Evolutionary conservation across 2,888 invertebrate species (phyloP), one percentile per base, ranked within the genome.

Genomic region (Cantharis rustica): DNA sequence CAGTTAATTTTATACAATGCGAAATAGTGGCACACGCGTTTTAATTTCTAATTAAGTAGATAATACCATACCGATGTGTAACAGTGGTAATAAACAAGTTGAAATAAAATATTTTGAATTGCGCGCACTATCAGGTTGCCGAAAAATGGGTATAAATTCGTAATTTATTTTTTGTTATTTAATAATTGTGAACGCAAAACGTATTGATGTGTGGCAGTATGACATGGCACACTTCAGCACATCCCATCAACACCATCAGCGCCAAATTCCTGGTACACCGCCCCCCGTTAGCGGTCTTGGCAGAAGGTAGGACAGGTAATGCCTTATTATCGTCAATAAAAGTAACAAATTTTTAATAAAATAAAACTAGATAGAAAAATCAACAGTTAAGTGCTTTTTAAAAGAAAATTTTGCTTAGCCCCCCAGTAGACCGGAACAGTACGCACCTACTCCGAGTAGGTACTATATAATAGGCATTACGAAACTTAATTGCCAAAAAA

Each of bases 281-380:
- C 75, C 79, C 17, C 77, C 79, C 68, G 64, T 75, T 62, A 75
- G 75, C 16, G 73, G 72, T 68, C 71, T 75, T 79, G 79, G 78
- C 80, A 80, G 81, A 81, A 82, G 82, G 82, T 82, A 82, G 82
- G 82, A 81, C 79, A 82, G 82, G 82, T 82, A 82, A 82, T 79
- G 74, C 73, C 73, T 76, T 73, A 73, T 69, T 66, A 69, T 77
- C 47, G n/a, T 47, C 47, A 47, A 47, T 47, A 47, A 47, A 31
- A 47, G 9, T 47, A 47, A 47, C 47, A 7, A n/a, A 47, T 47
- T 47, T 47, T n/a, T n/a, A n/a, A 47, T 47, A 7, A 47, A n/a
- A n/a, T n/a, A 47, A n/a, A 47, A n/a, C n/a, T 47, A 47, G n/a
- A 47, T 47, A 31, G 5, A n/a, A 31, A 31, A 31, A 13, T 47